These are phyloP conservation scores for Hesperophylax magnus DNA, from an alignment of 1,140 invertebrate genomes.

Conservation along the genomic window DNA sequence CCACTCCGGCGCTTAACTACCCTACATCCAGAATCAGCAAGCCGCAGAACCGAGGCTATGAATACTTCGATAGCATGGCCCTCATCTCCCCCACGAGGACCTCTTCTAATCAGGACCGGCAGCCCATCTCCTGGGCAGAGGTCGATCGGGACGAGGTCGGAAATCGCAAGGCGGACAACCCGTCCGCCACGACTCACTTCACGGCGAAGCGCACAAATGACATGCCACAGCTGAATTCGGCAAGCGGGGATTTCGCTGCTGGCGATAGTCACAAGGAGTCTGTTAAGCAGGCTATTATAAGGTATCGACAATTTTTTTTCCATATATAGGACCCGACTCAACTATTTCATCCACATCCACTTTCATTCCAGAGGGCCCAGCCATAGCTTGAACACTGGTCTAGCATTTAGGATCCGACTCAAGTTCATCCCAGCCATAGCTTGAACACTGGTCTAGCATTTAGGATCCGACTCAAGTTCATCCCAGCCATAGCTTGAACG, in stretches of 20 bases:
- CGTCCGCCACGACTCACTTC: neutral
- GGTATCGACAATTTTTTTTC: neutral
- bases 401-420: no score
- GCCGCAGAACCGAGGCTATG: neutral
- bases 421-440: no score
- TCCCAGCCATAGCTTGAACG: no score
- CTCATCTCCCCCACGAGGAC: neutral
- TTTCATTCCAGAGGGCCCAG: no score
- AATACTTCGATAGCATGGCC: neutral
- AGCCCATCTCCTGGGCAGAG: neutral
- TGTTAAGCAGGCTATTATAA: constrained; percentile 9
- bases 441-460: no score
- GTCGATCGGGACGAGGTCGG: neutral
- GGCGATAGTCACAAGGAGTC: constrained; percentile 21
- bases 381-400: no score
- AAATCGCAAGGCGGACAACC: neutral
- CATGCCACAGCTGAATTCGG: constrained; percentile 62
- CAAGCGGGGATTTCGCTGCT: neutral
- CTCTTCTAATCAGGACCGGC: no score
- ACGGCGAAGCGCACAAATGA: constrained; percentile 62
- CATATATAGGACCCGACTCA: no score
- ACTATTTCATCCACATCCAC: no score
- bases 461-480: no score
- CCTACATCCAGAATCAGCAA: neutral
- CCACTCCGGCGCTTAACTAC: neutral